Evolutionary conservation across 2,113 vertebrate genomes (phyloP).

Genomic region (Agapornis roseicollis): DNA sequence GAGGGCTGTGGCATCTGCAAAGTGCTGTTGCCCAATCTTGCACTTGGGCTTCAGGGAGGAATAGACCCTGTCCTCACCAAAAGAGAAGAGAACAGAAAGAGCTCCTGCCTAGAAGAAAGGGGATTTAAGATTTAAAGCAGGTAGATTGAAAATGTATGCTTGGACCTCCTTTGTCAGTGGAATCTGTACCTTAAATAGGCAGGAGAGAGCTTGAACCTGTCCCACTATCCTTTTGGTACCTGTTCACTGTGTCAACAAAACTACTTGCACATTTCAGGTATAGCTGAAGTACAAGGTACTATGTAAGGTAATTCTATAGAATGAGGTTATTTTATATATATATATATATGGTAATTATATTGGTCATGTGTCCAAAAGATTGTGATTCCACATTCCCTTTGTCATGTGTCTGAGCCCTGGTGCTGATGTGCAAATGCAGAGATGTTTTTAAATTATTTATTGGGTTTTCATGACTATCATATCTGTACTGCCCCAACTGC

Average conservation of each 20-base stretch:
- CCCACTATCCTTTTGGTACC: not conserved
- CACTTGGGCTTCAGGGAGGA: not conserved
- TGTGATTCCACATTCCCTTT: not conserved
- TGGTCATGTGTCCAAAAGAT: not conserved
- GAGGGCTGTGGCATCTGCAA: not conserved
- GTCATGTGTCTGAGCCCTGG: not conserved
- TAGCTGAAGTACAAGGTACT: not conserved
- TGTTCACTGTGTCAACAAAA: not conserved
- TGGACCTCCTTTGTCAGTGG: not conserved
- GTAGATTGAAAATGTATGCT: not conserved
- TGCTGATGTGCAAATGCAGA: not conserved
- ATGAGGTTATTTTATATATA: not conserved
- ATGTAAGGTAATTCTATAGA: not conserved
- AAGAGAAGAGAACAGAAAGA: not conserved
- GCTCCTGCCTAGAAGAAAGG: not conserved
- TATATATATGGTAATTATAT: not conserved
- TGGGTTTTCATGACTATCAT: not conserved
- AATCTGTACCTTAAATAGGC: not conserved
- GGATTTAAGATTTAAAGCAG: not conserved
- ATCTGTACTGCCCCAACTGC: not conserved
- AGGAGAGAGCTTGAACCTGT: not conserved
- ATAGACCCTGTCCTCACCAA: not conserved
- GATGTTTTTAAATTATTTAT: not conserved
- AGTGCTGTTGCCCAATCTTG: not conserved
- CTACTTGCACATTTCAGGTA: not conserved